Percentiles rank a stretch among this genome's conserved stretches.
Evolutionary conservation across 2,797 vertebrate genomes (phyloP).

Genomic region (Acanthopagrus latus): DNA sequence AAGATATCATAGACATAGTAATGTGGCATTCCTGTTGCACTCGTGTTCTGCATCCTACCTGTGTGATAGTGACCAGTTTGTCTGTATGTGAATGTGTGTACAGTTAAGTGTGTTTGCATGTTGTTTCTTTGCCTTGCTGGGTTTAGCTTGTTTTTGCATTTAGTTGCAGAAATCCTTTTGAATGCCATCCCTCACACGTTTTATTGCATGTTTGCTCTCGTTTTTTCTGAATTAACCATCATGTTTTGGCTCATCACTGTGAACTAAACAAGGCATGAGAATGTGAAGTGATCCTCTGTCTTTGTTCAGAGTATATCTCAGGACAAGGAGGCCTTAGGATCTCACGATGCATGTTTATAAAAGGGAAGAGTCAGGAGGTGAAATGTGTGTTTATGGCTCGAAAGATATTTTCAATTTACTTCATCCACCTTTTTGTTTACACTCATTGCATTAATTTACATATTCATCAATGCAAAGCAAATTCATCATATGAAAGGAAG

Average conservation of each 20-base stretch:
- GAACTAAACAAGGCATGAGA: slow-evolving; percentile 48
- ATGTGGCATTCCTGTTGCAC: slow-evolving; percentile 30
- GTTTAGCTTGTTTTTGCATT: slow-evolving; percentile 12
- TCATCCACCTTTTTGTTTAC: not conserved
- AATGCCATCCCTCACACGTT: not conserved
- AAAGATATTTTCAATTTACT: slow-evolving; percentile 3
- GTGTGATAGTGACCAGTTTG: slow-evolving; percentile 35
- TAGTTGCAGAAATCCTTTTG: not conserved
- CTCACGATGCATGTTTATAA: slow-evolving; percentile 72
- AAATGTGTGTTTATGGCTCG: slow-evolving; percentile 51
- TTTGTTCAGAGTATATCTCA: slow-evolving; percentile 36
- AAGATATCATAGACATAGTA: slow-evolving; percentile 14
- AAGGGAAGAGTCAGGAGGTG: slow-evolving; percentile 67
- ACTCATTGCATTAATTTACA: slow-evolving; percentile 17
- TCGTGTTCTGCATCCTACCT: slow-evolving; percentile 36
- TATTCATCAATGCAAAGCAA: not conserved
- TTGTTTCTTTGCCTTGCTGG: not conserved
- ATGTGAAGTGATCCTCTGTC: slow-evolving; percentile 36
- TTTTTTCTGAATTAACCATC: slow-evolving; percentile 49
- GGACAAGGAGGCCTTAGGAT: slow-evolving; percentile 36
- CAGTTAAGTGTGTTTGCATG: slow-evolving; percentile 20
- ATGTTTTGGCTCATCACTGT: slow-evolving; percentile 32
- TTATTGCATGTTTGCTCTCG: slow-evolving; percentile 59
- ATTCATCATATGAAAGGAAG: not conserved
- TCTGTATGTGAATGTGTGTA: slow-evolving; percentile 14